Base-by-base conservation (phyloP, 2,797 vertebrate genomes). In the Rhynchotus rufescens region DNA sequence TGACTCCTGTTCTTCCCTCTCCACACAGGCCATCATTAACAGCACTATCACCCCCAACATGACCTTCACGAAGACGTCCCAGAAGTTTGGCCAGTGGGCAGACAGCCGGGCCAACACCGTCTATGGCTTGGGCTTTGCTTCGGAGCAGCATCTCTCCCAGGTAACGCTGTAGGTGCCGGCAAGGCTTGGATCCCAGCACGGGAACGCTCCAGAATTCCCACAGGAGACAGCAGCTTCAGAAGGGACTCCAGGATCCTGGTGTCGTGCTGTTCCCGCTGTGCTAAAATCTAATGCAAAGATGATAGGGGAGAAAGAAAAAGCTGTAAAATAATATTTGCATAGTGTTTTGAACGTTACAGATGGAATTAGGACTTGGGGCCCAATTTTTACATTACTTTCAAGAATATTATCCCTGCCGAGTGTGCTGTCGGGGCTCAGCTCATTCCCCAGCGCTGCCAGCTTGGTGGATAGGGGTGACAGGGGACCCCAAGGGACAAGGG, bases 1-100 rank as follows among this genome's bases (percentile, higher is more conserved):
- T 65, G 25, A 30, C 64, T 75, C 26, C 28, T 15, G 0, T 4
- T 42, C 64, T 57, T 61, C 34, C 73, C 45, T 84, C 47, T 79
- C 54, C 20, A 92, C 72, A 4, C 95, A 99, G 99, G 99, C 99
- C 6, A 99, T 99, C 96, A 99, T 99, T 96, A 99, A 99, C 97
- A 99, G 99, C 97, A 99, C 99, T 23, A 98, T 99, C 87, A 99
- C 99, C n/a, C 99, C 99, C 89, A 99, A 99, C 97, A 99, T 99
- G 99, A 99, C 98, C 87, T 99, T 99, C 97, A 99, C 99, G 15
- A 99, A 99, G 95, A 99, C 99, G 1, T 99, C 99, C 1, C 99
- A 99, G 97, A 99, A 99, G 88, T 99, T 99, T 2, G 99, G 99
- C 23, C 99, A 99, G 45, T 99, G 99, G 99, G 99, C 99, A 0